Evolutionary conservation across 2,113 vertebrate species (phyloP), one percentile per base, ranked within the genome.

Genomic region (Tamias sibiricus): DNA sequence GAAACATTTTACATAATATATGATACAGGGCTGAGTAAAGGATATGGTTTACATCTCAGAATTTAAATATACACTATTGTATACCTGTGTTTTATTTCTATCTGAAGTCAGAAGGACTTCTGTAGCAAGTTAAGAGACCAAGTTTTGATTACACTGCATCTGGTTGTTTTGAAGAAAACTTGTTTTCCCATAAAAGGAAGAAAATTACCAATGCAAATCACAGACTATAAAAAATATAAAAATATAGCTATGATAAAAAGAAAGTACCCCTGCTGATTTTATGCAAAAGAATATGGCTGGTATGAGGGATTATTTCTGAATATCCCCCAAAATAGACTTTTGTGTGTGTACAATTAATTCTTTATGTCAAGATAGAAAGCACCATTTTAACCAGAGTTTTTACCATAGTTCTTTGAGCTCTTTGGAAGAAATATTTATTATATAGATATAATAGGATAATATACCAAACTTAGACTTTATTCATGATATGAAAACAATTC

Each of bases 181-280:
- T 84, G 69, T 88, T 95, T 92, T 89, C 79, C 79, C 91, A 89
- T 93, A 96, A 94, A 97, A 97, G 49, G 90, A 95, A 95, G 88
- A 32, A 89, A 97, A 96, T 96, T 93, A 94, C 69, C 95, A 97
- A 97, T 74, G 93, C 91, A 97, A 97, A 95, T 92, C 72, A 93
- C 26, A 97, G 52, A 83, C 32, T 68, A 84, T 96, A 94, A 95
- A 95, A 96, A 95, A 96, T 93, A 79, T 62, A n/a, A 90, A 97
- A 96, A 95, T 95, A 97, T 42, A 96, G 57, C 74, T 96, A 79
- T 94, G 44, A 96, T 95, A 91, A 96, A 89, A 96, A 96, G 85
- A 96, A 96, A 97, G 35, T 83, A 14, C 57, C 87, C 68, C 77
- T 95, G 59, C 62, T 95, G 62, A 76, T 90, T 95, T 87, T 83